Conservation (phyloP, 2,797 vertebrate species). For the Meriones psammophilus region DNA sequence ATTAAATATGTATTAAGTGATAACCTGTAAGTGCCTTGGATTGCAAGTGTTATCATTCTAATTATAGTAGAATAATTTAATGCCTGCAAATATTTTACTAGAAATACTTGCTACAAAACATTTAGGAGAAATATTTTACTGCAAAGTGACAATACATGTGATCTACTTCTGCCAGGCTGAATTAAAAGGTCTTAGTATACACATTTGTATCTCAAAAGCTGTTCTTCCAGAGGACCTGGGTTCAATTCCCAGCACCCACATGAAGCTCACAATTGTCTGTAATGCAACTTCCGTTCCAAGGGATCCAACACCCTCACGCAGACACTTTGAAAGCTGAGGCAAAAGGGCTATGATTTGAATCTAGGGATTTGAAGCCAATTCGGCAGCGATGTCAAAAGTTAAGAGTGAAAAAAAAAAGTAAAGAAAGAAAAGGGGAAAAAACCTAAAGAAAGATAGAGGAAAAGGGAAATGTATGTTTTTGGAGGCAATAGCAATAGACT, state of each 20-base stretch:
- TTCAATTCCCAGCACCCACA: no score
- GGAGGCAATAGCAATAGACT: not conserved
- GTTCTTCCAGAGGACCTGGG: no score
- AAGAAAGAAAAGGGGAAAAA: not conserved
- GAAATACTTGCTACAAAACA: not conserved
- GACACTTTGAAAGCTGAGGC: not conserved
- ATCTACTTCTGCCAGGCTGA: not conserved
- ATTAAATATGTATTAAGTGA: not conserved
- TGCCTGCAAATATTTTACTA: not conserved
- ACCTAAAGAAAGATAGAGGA: not conserved
- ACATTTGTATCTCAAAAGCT: not conserved
- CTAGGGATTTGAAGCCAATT: not conserved
- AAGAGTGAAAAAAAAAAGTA: not conserved
- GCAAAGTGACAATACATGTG: not conserved
- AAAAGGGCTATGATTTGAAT: not conserved
- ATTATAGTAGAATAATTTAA: conserved; percentile 46
- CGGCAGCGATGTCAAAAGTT: not conserved
- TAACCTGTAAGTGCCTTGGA: not conserved
- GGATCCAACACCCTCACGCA: no score
- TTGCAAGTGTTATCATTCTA: not conserved
- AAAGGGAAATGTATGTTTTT: not conserved
- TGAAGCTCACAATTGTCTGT: no score
- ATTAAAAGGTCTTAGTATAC: not conserved
- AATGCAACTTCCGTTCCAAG: no score
- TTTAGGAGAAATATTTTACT: not conserved